Conservation (phyloP, 2,113 vertebrate genomes). For the Tenebrosternarchus preto region DNA sequence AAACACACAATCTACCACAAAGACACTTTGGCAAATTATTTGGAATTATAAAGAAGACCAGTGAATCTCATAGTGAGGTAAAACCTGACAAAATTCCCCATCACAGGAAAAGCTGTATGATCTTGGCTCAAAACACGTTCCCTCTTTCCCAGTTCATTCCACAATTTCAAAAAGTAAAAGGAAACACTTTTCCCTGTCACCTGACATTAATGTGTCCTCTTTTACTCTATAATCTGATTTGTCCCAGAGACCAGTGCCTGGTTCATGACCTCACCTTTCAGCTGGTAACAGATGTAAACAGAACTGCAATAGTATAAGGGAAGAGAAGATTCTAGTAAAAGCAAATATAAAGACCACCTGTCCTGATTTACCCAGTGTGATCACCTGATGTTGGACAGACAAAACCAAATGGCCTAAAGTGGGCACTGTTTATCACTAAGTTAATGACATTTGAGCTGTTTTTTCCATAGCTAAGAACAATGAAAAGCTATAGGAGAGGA, state of each 20-base stretch:
- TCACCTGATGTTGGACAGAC: constrained; percentile 10
- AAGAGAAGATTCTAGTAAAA: constrained; percentile 36
- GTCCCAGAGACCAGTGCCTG: constrained; percentile 33
- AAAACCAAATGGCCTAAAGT: not conserved
- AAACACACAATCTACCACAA: constrained; percentile 2
- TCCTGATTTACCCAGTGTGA: constrained; percentile 8
- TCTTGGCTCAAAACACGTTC: not conserved
- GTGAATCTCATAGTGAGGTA: not conserved
- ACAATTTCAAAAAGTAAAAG: constrained; percentile 17
- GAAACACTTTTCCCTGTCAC: constrained; percentile 20
- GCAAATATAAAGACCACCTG: constrained; percentile 24
- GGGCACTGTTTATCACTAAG: not conserved
- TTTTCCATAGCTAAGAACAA: not conserved
- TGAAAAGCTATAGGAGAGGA: not conserved
- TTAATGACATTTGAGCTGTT: not conserved
- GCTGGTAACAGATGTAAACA: constrained; percentile 23
- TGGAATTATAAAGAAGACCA: not conserved
- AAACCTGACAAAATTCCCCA: not conserved
- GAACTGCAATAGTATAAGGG: constrained; percentile 6
- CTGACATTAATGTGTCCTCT: constrained; percentile 41
- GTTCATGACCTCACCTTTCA: constrained; percentile 35
- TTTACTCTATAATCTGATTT: constrained; percentile 44
- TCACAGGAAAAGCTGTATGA: constrained; percentile 15
- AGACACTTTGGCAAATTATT: not conserved
- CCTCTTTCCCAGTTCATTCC: not conserved